These are phyloP conservation scores for Trichogramma evanescens DNA, from an alignment of 2,888 invertebrate species.

Conservation along the genomic window DNA sequence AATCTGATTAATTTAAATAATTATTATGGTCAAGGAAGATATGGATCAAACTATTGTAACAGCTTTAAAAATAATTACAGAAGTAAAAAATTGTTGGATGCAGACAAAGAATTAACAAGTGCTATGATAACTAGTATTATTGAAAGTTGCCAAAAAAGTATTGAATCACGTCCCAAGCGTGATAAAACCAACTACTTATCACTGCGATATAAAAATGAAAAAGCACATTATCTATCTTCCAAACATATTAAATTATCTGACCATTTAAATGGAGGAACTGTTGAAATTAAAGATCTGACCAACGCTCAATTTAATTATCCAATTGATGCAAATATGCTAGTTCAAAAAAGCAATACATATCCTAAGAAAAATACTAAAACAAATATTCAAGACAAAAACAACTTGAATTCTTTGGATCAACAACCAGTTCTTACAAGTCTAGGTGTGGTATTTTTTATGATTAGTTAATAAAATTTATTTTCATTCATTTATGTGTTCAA, in stretches of 20 bases:
- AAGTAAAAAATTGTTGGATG: conserved; percentile 3
- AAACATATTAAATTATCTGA: conserved; percentile 17
- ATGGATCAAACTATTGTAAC: neutral
- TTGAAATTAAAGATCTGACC: conserved; percentile 8
- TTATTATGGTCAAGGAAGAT: neutral
- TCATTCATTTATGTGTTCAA: too few species aligned
- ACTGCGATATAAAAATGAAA: conserved; percentile 4
- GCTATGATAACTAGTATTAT: conserved; percentile 20
- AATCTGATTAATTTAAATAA: neutral
- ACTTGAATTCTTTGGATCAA: too few species aligned
- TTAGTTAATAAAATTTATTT: too few species aligned
- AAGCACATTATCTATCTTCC: neutral
- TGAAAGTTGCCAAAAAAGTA: conserved; percentile 15
- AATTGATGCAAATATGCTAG: neutral
- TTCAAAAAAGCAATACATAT: too few species aligned
- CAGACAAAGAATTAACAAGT: conserved; percentile 15
- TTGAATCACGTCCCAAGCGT: neutral
- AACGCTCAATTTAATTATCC: neutral
- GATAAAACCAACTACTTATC: conserved; percentile 1
- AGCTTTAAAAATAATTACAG: conserved; percentile 6
- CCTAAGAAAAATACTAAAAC: too few species aligned
- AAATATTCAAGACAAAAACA: too few species aligned
- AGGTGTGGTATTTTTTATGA: too few species aligned
- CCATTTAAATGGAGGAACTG: conserved; percentile 19
- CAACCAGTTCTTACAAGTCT: too few species aligned